Evolutionary conservation across 2,888 invertebrate species (phyloP).

Genomic region (Elmis aenea): DNA sequence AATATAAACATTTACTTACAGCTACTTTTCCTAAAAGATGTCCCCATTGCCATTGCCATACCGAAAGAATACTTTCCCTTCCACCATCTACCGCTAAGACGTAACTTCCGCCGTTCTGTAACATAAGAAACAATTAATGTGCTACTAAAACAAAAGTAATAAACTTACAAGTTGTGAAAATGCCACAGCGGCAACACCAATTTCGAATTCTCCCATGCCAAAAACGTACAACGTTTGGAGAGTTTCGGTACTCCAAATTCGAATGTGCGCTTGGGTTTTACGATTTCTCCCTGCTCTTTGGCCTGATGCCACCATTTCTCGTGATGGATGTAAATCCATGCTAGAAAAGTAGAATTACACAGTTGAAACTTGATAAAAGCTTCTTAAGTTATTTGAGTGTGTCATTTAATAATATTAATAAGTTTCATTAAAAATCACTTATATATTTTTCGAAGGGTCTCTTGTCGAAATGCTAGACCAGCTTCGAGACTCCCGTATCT

Average conservation of each 20-base stretch:
- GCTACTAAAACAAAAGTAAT: not conserved
- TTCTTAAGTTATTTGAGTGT: no score
- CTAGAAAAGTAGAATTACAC: slow-evolving; percentile 45
- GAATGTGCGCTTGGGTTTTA: slow-evolving; percentile 82
- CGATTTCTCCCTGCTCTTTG: slow-evolving; percentile 80
- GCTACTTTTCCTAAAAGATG: slow-evolving; percentile 90
- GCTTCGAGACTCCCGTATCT: no score
- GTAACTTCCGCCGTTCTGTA: slow-evolving; percentile 83
- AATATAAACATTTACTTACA: slow-evolving; percentile 54
- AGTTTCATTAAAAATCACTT: no score
- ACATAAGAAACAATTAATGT: slow-evolving; percentile 5
- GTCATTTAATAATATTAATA: no score
- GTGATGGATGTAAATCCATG: slow-evolving; percentile 83
- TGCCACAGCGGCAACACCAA: slow-evolving; percentile 81
- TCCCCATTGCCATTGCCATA: slow-evolving; percentile 96
- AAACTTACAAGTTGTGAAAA: slow-evolving; percentile 76
- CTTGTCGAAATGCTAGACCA: no score
- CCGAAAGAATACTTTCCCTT: slow-evolving; percentile 82
- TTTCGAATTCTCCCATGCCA: slow-evolving; percentile 85
- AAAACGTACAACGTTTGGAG: slow-evolving; percentile 84
- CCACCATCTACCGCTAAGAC: slow-evolving; percentile 86
- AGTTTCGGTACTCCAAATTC: slow-evolving; percentile 89
- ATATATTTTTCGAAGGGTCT: no score
- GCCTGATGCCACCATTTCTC: slow-evolving; percentile 84
- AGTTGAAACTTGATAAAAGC: not conserved